phyloP scores from a whole-genome alignment of 2,888 invertebrate genomes.

The Sinelater perroti region DNA sequence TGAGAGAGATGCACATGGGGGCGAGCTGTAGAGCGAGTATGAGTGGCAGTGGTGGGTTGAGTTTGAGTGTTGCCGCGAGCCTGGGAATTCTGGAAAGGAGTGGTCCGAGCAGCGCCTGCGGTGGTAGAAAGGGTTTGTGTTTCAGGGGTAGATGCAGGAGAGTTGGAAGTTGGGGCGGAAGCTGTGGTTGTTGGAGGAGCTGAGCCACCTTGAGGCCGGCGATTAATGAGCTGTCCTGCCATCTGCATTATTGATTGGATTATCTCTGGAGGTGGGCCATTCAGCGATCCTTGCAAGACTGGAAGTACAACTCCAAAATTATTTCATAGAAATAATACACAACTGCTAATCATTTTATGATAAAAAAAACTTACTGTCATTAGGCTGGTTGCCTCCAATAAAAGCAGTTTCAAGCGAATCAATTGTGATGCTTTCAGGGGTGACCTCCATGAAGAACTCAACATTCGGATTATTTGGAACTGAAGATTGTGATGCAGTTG shows the following conservation, averaged over 20 bases:
- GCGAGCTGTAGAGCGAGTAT: constrained; percentile 72
- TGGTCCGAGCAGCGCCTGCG: constrained; percentile 43
- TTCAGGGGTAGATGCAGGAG: constrained; percentile 22
- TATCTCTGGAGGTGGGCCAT: constrained; percentile 62
- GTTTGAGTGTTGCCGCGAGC: constrained; percentile 72
- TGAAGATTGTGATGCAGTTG: no score
- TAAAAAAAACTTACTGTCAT: constrained; percentile 54
- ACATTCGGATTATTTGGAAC: constrained; percentile 62
- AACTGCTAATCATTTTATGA: neutral
- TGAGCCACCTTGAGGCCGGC: no score
- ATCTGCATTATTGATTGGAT: constrained; percentile 67
- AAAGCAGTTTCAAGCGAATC: constrained; percentile 56
- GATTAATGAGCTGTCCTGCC: constrained; percentile 60
- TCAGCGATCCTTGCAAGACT: constrained; percentile 59
- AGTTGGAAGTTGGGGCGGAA: constrained; percentile 27
- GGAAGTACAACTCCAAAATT: constrained; percentile 18
- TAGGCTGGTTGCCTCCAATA: constrained; percentile 51
- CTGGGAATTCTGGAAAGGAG: constrained; percentile 60
- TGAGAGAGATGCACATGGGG: constrained; percentile 74
- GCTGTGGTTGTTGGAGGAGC: constrained; percentile 44
- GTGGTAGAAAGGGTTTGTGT: constrained; percentile 29
- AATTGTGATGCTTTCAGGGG: constrained; percentile 61
- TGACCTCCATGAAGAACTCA: constrained; percentile 70
- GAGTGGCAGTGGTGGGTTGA: constrained; percentile 75
- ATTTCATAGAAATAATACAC: neutral